Conservation (phyloP, 2,888 invertebrate genomes). For the Aphrophora alni region DNA sequence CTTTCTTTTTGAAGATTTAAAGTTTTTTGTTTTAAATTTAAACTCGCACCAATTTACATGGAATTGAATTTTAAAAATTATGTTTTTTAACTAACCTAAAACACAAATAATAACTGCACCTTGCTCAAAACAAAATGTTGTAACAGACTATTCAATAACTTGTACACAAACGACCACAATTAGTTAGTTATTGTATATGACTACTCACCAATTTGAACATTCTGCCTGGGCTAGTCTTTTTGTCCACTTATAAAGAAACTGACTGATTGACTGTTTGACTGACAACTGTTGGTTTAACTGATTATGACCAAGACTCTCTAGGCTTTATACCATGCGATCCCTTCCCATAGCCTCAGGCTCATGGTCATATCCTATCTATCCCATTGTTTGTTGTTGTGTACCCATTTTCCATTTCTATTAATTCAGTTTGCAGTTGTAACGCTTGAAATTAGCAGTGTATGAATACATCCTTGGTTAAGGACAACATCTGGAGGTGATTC, state of each 20-base stretch:
- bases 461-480: background rate
- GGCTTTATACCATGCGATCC: background rate
- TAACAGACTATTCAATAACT: too few relatives aligned
- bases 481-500: background rate
- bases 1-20: too few relatives aligned
- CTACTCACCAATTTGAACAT: background rate
- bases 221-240: background rate
- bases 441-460: background rate
- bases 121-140: too few relatives aligned
- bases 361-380: background rate
- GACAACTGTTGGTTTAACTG: too few relatives aligned
- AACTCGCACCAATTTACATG: too few relatives aligned
- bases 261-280: background rate
- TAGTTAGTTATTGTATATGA: background rate
- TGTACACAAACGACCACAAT: too few relatives aligned
- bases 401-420: background rate
- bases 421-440: background rate
- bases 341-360: background rate
- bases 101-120: too few relatives aligned
- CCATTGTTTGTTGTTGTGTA: background rate
- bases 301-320: too few relatives aligned
- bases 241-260: too few relatives aligned
- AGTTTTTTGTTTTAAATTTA: too few relatives aligned
- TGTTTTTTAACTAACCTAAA: too few relatives aligned
- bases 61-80: too few relatives aligned